phyloP scores from a whole-genome alignment of 2,888 invertebrate species.

The Pherbina coryleti region DNA sequence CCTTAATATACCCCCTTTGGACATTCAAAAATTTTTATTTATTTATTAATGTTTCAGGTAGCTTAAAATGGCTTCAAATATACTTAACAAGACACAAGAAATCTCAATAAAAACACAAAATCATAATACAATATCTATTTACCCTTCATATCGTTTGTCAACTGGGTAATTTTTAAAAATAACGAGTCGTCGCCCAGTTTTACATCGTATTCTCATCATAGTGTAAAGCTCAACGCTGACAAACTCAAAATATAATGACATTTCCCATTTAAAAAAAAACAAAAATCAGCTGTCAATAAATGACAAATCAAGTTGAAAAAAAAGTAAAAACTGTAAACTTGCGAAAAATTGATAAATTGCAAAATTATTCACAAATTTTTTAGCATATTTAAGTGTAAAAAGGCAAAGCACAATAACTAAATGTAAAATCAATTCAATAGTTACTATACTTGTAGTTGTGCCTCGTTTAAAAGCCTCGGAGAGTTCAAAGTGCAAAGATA shows the following conservation, averaged over 20 bases:
- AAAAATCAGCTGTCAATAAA: constrained; percentile 8
- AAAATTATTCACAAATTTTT: neutral
- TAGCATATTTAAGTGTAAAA: neutral
- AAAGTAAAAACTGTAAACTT: neutral
- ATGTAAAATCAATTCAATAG: neutral
- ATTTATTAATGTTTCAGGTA: too few species aligned
- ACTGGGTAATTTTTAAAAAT: too few species aligned
- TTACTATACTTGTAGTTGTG: neutral
- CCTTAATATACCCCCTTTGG: too few species aligned
- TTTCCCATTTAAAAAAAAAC: neutral
- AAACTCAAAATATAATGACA: neutral
- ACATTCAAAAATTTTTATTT: too few species aligned
- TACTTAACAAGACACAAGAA: too few species aligned
- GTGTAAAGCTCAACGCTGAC: neutral
- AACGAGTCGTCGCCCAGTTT: neutral
- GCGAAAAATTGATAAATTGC: neutral
- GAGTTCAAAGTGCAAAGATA: neutral
- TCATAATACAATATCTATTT: too few species aligned
- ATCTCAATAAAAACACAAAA: too few species aligned
- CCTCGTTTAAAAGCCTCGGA: neutral
- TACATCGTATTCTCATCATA: neutral
- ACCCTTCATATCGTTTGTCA: too few species aligned
- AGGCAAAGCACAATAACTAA: neutral
- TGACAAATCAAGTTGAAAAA: neutral
- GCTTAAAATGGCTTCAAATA: too few species aligned